Percentiles rank a stretch among this genome's conserved stretches.
Conservation (phyloP, 2,888 invertebrate species). For the Phortica magna region DNA sequence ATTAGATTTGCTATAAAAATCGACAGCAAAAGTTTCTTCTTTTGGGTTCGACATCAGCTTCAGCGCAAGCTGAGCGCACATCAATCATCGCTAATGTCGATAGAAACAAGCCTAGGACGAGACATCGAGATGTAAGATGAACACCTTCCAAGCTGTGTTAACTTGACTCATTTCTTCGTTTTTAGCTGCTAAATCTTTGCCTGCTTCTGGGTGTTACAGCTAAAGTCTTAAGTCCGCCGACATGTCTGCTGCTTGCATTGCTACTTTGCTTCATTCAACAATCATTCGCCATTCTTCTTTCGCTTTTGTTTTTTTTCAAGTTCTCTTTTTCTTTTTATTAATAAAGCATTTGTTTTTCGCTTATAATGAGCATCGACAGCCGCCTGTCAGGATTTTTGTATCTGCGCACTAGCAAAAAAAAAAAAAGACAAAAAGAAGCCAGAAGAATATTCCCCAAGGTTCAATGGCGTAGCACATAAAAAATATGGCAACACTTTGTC, state of each 20-base stretch:
- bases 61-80: slow-evolving; percentile 43
- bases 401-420: not conserved
- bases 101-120: slow-evolving; percentile 45
- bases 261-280: not conserved
- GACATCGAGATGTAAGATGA: not conserved
- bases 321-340: slow-evolving; percentile 62
- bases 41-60: slow-evolving; percentile 1
- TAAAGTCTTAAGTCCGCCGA: not conserved
- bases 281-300: not conserved
- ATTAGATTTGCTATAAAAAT: slow-evolving; percentile 67
- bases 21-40: slow-evolving; percentile 61
- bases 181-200: too few relatives aligned
- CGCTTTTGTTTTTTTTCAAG: slow-evolving; percentile 15
- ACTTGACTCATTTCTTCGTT: slow-evolving; percentile 2
- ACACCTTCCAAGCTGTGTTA: not conserved
- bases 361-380: slow-evolving; percentile 71
- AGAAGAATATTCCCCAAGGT: slow-evolving; percentile 9
- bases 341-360: slow-evolving; percentile 69
- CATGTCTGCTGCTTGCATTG: not conserved
- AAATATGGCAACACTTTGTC: slow-evolving; percentile 67
- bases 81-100: slow-evolving; percentile 72
- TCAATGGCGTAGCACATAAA: slow-evolving; percentile 37
- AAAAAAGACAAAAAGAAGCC: not conserved
- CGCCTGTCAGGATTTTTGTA: slow-evolving; percentile 62
- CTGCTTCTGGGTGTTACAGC: not conserved